Evolutionary conservation across 2,797 vertebrate genomes (phyloP).

Genomic region (Hippocampus kuda): DNA sequence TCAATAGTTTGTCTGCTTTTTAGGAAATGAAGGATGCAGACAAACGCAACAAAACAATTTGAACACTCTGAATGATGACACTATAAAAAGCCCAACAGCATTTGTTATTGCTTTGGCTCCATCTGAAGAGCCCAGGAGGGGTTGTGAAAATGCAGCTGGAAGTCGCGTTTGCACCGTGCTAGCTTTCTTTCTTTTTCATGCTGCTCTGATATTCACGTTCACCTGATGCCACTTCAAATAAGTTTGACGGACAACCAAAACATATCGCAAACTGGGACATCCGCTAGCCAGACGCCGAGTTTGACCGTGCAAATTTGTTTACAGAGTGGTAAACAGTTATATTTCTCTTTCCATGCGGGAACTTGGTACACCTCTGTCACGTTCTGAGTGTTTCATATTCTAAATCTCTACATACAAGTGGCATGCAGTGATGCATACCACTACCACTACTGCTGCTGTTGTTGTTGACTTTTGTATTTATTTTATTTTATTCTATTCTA

Average conservation of each 20-base stretch:
- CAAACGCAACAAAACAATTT: neutral
- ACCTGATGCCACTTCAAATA: neutral
- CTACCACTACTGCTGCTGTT: no score
- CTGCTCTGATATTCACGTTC: neutral
- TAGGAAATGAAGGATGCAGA: neutral
- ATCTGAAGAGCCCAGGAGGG: neutral
- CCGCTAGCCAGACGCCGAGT: no score
- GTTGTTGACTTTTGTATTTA: no score
- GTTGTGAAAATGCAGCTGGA: conserved; percentile 1
- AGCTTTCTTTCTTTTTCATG: neutral
- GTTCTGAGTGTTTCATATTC: no score
- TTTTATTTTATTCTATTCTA: no score
- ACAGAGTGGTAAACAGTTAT: no score
- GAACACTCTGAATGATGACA: neutral
- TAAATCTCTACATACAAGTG: no score
- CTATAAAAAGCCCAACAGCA: neutral
- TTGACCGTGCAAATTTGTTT: no score
- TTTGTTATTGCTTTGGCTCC: neutral
- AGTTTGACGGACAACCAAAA: neutral
- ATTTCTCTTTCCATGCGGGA: no score
- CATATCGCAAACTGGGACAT: neutral
- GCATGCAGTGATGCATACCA: no score
- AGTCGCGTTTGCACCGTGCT: neutral
- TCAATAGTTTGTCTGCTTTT: neutral
- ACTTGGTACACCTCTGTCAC: no score